Evolutionary conservation across 2,113 vertebrate species (phyloP).

Genomic region (Crotophaga sulcirostris): DNA sequence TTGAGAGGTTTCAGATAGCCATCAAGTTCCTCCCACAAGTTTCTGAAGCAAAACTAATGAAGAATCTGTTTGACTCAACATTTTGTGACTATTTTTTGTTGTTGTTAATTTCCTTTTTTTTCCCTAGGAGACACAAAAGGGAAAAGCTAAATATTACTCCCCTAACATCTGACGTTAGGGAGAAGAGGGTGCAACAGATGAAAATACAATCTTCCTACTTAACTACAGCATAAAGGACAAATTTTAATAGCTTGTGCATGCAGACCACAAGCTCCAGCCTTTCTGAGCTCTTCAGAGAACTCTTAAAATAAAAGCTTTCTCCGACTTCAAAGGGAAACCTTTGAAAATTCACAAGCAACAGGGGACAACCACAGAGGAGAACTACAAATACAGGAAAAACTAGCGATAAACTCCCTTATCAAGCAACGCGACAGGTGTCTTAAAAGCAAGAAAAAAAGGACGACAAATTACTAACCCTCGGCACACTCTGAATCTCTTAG

Average conservation of each 20-base stretch:
- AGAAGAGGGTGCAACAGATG: neutral
- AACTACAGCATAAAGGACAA: neutral
- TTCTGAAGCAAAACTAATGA: neutral
- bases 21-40: neutral
- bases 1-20: neutral
- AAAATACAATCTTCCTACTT: neutral
- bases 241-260: neutral
- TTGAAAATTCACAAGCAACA: conserved; percentile 18
- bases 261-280: neutral
- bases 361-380: neutral
- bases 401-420: conserved; percentile 14
- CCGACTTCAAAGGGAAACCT: conserved; percentile 18
- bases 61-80: neutral
- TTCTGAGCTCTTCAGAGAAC: neutral
- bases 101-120: neutral
- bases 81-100: neutral
- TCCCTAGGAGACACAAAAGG: neutral
- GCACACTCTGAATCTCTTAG: neutral
- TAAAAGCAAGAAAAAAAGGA: neutral
- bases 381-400: neutral
- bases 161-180: neutral
- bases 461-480: neutral
- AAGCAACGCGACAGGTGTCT: neutral
- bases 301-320: conserved; percentile 38
- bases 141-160: neutral